These are phyloP conservation scores for Agonopterix subpropinquella DNA, from an alignment of 2,888 invertebrate genomes.

Conservation along the genomic window DNA sequence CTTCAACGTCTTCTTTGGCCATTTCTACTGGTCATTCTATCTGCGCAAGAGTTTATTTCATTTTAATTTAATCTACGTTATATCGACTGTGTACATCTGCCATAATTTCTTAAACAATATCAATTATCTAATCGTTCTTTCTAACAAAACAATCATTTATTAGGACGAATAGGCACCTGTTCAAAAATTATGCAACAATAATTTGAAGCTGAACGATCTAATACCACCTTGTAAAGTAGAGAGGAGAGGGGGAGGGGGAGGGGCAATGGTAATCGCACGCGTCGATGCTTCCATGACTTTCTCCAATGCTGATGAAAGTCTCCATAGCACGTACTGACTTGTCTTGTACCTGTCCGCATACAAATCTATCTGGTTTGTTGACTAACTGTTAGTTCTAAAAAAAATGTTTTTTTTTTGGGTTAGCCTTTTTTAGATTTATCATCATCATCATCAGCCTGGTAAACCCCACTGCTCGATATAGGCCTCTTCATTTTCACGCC, in stretches of 20 bases:
- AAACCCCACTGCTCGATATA: no score
- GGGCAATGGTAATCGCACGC: constrained; percentile 42
- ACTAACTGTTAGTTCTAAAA: constrained; percentile 8
- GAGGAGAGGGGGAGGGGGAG: constrained; percentile 2
- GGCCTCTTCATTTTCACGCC: no score
- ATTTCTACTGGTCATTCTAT: background rate
- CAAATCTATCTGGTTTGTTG: constrained; percentile 25
- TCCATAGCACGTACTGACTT: constrained; percentile 22
- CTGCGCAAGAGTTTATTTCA: background rate
- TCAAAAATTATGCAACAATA: constrained; percentile 23
- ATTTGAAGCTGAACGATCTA: constrained; percentile 10
- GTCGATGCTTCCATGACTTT: constrained; percentile 51
- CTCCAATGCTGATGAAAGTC: constrained; percentile 69
- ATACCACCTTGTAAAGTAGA: background rate
- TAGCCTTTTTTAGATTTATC: no score
- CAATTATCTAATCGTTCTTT: background rate
- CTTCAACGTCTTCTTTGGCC: no score
- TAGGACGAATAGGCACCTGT: constrained; percentile 1
- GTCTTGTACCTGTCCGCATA: constrained; percentile 43
- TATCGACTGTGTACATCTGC: background rate
- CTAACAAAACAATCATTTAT: background rate
- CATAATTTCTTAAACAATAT: no score
- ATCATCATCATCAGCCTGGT: no score
- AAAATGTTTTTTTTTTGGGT: background rate
- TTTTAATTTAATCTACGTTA: background rate